phyloP scores from a whole-genome alignment of 2,888 invertebrate genomes.

The Boloria selene region DNA sequence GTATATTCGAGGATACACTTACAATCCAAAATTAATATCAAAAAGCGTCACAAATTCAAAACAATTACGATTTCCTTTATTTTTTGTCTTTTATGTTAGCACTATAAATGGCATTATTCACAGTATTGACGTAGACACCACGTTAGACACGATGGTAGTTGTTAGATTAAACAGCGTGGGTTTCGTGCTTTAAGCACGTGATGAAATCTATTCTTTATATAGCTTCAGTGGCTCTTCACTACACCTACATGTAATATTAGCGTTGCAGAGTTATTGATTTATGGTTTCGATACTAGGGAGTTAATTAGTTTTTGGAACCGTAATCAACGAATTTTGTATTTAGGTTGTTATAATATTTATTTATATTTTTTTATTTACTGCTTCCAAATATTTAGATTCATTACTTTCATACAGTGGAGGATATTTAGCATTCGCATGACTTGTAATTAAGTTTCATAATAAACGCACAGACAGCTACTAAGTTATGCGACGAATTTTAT shows the following conservation, averaged over 20 bases:
- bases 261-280: conserved; percentile 19
- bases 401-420: no score
- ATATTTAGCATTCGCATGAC: no score
- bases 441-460: no score
- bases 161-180: conserved; percentile 58
- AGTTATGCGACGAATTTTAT: no score
- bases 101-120: conserved; percentile 52
- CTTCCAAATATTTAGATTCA: no score
- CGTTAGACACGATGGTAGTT: conserved; percentile 55
- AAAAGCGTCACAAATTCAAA: conserved; percentile 15
- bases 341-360: no score
- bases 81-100: conserved; percentile 38
- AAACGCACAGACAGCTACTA: no score
- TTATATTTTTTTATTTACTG: no score
- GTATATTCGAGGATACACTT: neutral
- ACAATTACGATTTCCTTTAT: neutral
- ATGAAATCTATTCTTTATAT: conserved; percentile 47
- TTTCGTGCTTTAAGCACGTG: conserved; percentile 52
- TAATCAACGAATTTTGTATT: neutral
- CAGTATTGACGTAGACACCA: conserved; percentile 57
- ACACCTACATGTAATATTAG: conserved; percentile 39
- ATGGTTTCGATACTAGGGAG: conserved; percentile 1
- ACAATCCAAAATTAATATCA: conserved; percentile 11
- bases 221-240: conserved; percentile 41
- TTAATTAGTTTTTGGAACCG: neutral